phyloP scores from a whole-genome alignment of 2,797 vertebrate genomes.

The Falco concolor region DNA sequence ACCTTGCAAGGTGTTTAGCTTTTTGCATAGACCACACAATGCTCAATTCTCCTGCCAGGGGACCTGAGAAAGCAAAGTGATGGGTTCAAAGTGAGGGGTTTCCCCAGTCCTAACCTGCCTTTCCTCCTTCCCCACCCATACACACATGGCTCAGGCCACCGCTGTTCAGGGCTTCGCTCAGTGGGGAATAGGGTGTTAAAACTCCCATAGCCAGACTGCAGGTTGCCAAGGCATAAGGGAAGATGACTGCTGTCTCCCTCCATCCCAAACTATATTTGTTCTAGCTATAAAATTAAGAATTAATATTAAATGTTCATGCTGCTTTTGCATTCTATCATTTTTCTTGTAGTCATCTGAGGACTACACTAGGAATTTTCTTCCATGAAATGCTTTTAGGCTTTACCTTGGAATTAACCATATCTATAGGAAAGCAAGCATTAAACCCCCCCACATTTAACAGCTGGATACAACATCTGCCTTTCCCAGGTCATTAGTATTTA shows the following conservation, averaged over 20 bases:
- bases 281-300: background rate
- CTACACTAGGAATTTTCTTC: background rate
- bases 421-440: slow-evolving; percentile 32
- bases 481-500: slow-evolving; percentile 51
- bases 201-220: background rate
- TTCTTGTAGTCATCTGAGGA: background rate
- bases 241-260: background rate
- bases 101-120: background rate
- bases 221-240: background rate
- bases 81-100: background rate
- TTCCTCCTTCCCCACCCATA: background rate
- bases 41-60: background rate
- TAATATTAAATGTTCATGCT: background rate
- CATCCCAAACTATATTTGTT: background rate
- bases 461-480: slow-evolving; percentile 61
- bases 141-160: fast-evolving
- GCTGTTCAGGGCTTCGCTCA: background rate
- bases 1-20: background rate
- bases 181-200: fast-evolving
- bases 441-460: slow-evolving; percentile 23
- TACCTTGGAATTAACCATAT: slow-evolving; percentile 10
- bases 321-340: background rate
- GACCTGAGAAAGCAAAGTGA: background rate
- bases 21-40: fast-evolving
- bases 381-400: background rate